Evolutionary conservation across 2,797 vertebrate species (phyloP).

Genomic region (Moxostoma hubbsi): DNA sequence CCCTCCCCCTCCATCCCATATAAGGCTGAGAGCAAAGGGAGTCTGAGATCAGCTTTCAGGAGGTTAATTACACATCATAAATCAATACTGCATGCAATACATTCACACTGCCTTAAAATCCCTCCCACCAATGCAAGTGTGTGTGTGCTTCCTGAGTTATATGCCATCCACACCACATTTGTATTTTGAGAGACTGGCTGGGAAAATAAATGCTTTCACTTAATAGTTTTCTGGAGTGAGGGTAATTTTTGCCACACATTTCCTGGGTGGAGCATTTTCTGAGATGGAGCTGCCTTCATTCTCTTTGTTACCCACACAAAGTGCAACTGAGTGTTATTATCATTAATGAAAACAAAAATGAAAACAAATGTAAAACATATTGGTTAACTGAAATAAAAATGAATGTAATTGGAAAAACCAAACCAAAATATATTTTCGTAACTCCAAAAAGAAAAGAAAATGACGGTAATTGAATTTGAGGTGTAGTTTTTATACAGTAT

Average conservation of each 20-base stretch:
- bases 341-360: too few relatives aligned
- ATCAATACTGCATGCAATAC: constrained; percentile 57
- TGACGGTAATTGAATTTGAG: too few relatives aligned
- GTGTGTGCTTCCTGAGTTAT: constrained; percentile 27
- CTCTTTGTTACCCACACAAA: constrained; percentile 4
- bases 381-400: too few relatives aligned
- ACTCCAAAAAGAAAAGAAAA: too few relatives aligned
- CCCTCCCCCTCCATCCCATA: neutral
- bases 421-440: too few relatives aligned
- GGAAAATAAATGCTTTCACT: constrained; percentile 13
- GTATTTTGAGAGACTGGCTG: constrained; percentile 7
- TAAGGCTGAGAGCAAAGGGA: constrained; percentile 30
- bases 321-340: too few relatives aligned
- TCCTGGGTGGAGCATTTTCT: neutral
- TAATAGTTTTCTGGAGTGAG: constrained; percentile 42
- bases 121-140: constrained; percentile 27
- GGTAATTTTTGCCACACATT: constrained; percentile 4
- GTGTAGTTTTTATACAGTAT: too few relatives aligned
- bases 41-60: constrained; percentile 36
- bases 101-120: constrained; percentile 52
- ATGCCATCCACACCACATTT: constrained; percentile 14
- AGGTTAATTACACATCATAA: constrained; percentile 68
- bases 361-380: too few relatives aligned
- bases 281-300: constrained; percentile 34
- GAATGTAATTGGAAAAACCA: too few relatives aligned